Base-by-base conservation (phyloP, 2,888 invertebrate species). In the Apocheima hispidaria region DNA sequence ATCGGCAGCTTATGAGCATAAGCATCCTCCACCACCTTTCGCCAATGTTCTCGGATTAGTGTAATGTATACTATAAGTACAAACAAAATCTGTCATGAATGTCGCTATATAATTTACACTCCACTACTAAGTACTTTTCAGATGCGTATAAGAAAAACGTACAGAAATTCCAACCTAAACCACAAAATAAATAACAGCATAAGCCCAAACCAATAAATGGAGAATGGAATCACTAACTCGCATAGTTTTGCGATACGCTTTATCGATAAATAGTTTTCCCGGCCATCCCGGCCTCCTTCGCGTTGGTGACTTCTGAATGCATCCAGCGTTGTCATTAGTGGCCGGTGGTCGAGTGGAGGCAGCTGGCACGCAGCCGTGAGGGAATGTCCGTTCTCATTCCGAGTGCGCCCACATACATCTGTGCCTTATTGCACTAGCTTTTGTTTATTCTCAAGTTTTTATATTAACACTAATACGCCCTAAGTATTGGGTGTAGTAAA, bases 341-440 rank as follows among this genome's bases (percentile, higher is more conserved):
- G 26, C 43, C 18, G n/a, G 26, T 4, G 14, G 6, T 9, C 12
- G 33, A n/a, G 35, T 30, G n/a, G 46, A 46, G 46, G 20, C 30
- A 12, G 26, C 14, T 5, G 26, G 43, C 26, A 21, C 41, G 46
- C 30, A 14, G 26, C 41, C 12, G 46, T 46, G 46, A 46, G 44
- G 44, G 44, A 44, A 44, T 43, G 50, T 21, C 16, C 44, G 21
- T 52, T 7, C 46, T 33, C 40, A 48, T 46, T 48, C 46, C 46
- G 14, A 0, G 6, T 40, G 52, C 33, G 21, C 12, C 40, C 28
- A 50, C 43, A 50, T 26, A 57, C 41, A 57, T 44, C 44, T 14
- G 16, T 1, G 16, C 10, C 20, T n/a, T 30, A 18, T 46, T 46
- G 30, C 46, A 44, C 44, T 12, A 30, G 18, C 28, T 18, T 20